Evolutionary conservation across 2,113 vertebrate genomes (phyloP).

Genomic region (Eublepharis macularius): DNA sequence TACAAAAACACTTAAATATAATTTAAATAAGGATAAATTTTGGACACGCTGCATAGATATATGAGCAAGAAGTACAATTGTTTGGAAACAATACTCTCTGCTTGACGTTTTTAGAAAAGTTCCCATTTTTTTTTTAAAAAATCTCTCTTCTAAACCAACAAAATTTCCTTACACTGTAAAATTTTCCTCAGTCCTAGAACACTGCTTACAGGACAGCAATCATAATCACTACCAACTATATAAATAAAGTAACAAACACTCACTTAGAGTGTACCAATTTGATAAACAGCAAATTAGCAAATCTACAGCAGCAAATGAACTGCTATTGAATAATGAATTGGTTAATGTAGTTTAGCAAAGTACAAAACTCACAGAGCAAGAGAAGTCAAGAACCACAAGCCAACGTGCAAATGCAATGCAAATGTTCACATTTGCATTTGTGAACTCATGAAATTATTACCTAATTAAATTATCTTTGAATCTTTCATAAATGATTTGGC

Average conservation of each 20-base stretch:
- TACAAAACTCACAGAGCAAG: not conserved
- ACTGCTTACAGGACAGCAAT: not conserved
- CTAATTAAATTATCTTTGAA: slow-evolving; percentile 11
- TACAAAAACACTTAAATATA: too few relatives aligned
- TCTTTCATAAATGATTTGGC: slow-evolving; percentile 23
- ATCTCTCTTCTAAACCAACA: not conserved
- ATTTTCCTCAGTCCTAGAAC: not conserved
- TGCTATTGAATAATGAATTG: not conserved
- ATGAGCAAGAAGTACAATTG: not conserved
- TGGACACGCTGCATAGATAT: not conserved
- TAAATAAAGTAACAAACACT: not conserved
- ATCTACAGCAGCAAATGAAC: not conserved
- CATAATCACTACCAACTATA: not conserved
- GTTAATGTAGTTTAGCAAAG: not conserved
- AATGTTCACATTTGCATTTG: slow-evolving; percentile 7
- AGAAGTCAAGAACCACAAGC: not conserved
- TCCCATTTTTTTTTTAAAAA: not conserved
- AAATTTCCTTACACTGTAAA: not conserved
- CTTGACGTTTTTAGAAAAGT: not conserved
- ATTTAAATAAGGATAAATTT: not conserved
- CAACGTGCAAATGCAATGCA: not conserved
- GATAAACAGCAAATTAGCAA: not conserved
- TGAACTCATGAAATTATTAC: slow-evolving; percentile 3
- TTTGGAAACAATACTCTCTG: not conserved
- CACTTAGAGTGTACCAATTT: not conserved